Base-by-base conservation (phyloP, 2,888 invertebrate species). In the Hanleya hanleyi region DNA sequence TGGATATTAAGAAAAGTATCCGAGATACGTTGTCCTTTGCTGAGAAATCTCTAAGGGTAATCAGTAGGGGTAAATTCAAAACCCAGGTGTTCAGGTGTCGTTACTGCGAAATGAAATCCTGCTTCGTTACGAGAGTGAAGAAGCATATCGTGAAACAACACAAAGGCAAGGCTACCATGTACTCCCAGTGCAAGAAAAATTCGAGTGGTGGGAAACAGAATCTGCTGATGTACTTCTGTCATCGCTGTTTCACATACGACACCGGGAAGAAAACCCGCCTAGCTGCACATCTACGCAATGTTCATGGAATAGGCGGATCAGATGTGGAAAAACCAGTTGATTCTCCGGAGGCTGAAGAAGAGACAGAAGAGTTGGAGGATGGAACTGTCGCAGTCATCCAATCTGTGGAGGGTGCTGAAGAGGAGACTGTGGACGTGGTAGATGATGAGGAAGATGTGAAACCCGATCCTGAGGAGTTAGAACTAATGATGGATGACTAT, bases 401-500 rank as follows among this genome's bases (percentile, higher is more conserved):
- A 41, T 12, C 9, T 41, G 9, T 18, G 9, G 41, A 41, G 18
- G 9, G 41, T 12, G 18, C 18, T 9, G 29, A 32, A 15, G 57
- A 2, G 22, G 57, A 57, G 26, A 70, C 67, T 51, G 71, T 66
- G 1, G 69, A 68, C 4, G 36, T 33, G 26, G 64, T 5, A 5
- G 37, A 1, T 4, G 64, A 64, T 26, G 64, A 35, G 36, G 69
- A 71, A 7, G 67, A 73, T 29, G 69, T 62, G 5, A 50, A 73
- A 22, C 51, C 74, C 7, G 65, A 67, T 12, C 75, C 75, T 62
- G 71, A 70, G n/a, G 75, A 76, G 26, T 73, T 79, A 68, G 77
- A 77, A 18, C 71, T 38, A 64, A 77, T 81, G 49, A 70, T 83
- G 71, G 71, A 76, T 22, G 74, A 66, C 18, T 83, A 76, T 41